phyloP scores from a whole-genome alignment of 2,113 vertebrate species.

The Anas platyrhynchos region DNA sequence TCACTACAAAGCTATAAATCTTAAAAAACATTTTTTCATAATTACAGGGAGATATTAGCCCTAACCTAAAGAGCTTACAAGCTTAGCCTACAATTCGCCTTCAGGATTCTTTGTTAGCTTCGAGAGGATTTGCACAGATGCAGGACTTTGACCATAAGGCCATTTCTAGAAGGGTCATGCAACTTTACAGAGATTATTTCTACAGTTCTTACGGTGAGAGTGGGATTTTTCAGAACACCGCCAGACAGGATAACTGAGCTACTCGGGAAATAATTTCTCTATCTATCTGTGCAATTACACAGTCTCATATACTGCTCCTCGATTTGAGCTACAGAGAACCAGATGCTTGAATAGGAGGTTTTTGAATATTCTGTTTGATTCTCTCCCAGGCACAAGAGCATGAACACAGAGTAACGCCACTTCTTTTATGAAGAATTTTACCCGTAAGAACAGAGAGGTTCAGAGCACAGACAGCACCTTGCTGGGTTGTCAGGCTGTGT shows the following conservation, averaged over 20 bases:
- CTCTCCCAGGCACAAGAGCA: background rate
- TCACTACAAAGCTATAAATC: background rate
- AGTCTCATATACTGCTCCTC: background rate
- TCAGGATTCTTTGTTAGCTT: conserved; percentile 5
- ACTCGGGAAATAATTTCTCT: background rate
- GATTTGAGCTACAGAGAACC: background rate
- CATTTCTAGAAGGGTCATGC: background rate
- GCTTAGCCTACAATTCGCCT: conserved; percentile 14
- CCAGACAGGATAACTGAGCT: background rate
- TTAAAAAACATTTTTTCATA: background rate
- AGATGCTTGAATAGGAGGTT: background rate
- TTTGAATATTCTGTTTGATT: background rate
- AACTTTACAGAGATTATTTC: conserved; percentile 21
- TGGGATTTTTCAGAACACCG: background rate
- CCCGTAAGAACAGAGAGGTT: background rate
- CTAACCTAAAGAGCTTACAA: background rate
- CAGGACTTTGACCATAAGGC: background rate
- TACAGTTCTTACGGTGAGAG: rapidly evolving
- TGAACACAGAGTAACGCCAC: background rate
- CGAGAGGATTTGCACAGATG: background rate
- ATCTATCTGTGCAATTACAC: background rate
- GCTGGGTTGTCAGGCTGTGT: background rate
- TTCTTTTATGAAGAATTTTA: background rate
- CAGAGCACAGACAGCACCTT: background rate
- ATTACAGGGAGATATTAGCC: conserved; percentile 11